Conservation (phyloP, 1,140 invertebrate genomes). For the Drosophila ogumai region DNA sequence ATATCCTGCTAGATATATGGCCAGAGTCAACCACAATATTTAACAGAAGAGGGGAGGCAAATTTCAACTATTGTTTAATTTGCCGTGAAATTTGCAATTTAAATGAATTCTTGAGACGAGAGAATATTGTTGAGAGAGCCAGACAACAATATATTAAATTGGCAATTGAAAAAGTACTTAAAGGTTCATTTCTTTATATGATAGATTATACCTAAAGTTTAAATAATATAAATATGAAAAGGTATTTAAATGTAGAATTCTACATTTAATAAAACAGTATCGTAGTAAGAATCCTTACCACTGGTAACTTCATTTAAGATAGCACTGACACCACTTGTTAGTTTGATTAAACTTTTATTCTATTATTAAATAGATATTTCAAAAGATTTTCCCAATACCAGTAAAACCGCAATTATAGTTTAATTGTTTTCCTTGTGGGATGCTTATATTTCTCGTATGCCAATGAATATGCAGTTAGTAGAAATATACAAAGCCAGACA, state of each 20-base stretch:
- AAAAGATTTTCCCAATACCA: too few relatives aligned
- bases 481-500: slow-evolving; percentile 5
- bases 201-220: background rate
- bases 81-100: slow-evolving; percentile 48
- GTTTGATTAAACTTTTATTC: background rate
- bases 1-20: slow-evolving; percentile 38
- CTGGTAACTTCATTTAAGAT: too few relatives aligned
- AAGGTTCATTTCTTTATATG: background rate
- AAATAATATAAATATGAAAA: too few relatives aligned
- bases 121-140: slow-evolving; percentile 8
- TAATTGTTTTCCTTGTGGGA: background rate
- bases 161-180: background rate
- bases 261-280: background rate
- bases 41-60: slow-evolving; percentile 1
- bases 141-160: slow-evolving; percentile 7
- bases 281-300: too few relatives aligned
- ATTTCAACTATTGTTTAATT: slow-evolving; percentile 59
- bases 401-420: background rate
- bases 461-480: slow-evolving; percentile 14
- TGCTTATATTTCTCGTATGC: background rate
- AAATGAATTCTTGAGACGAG: slow-evolving; percentile 1
- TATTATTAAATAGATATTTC: background rate
- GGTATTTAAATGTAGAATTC: too few relatives aligned
- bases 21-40: slow-evolving; percentile 37
- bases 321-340: background rate